Base-by-base conservation (phyloP, 2,797 vertebrate species). In the Gymnothorax reevesii region DNA sequence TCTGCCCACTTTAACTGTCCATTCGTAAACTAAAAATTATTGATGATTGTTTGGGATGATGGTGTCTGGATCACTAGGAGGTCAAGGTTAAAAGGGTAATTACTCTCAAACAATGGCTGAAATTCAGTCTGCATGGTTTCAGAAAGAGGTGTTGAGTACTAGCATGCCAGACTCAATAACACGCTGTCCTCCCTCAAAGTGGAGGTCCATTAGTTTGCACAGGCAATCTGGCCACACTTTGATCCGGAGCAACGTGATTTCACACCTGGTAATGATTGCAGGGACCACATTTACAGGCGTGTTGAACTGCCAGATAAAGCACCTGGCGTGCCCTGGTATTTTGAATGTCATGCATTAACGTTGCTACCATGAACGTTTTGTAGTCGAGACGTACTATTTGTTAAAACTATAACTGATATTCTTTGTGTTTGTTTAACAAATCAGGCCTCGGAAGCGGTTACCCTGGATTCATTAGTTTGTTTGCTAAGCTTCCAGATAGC, bases 241-340 rank as follows among this genome's bases (percentile, higher is more conserved):
- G 94, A 96, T 95, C 94, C 95, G 94, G 90, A 94, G 94, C 94
- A 93, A 89, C 92, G 92, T 88, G 93, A 96, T 95, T 96, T 96
- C 95, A 96, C 94, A 95, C 93, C 95, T 94, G 92, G 89, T 91
- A 90, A 92, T 90, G 92, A 94, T 94, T 92, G 92, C 92, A 93
- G 91, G 92, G 94, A 95, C 96, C 94, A 94, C 88, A 95, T 96
- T 94, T 94, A 92, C 90, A 95, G 94, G 93, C 94, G 92, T 91
- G 92, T 90, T 89, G 90, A 91, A 91, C 93, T 91, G 91, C 93
- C 92, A 92, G 92, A 95, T 94, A 94, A 95, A 91, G 85, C 91
- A 91, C 94, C 90, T 91, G 85, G 88, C 87, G 33, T 42, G 33
- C 33, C 88, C 92, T 94, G 90, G 92, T 89, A 91, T 95, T 94